Percentiles rank a stretch among this genome's conserved stretches.
These are phyloP conservation scores for Eolophus roseicapilla DNA, from an alignment of 2,113 vertebrate species.

Conservation along the genomic window DNA sequence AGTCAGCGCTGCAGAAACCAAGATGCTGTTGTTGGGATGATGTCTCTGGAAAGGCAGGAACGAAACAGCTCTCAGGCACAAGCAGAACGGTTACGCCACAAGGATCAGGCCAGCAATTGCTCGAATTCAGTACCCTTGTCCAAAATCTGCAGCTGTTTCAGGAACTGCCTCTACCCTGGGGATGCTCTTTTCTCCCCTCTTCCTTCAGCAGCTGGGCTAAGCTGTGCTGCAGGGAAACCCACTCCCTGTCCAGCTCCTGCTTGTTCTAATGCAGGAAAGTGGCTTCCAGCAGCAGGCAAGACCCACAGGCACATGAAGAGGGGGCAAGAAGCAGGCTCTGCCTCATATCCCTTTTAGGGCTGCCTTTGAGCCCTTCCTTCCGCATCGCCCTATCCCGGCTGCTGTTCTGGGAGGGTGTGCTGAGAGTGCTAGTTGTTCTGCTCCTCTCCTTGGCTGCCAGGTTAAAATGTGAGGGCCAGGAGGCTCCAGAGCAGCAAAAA, in stretches of 20 bases:
- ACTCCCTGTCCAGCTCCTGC: neutral
- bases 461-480: neutral
- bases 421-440: neutral
- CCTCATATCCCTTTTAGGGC: neutral
- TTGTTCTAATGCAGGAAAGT: neutral
- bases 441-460: neutral
- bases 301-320: rapidly evolving
- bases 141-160: conserved; percentile 13
- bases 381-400: neutral
- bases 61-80: neutral
- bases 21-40: neutral
- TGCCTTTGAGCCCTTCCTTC: neutral
- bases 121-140: neutral
- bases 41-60: neutral
- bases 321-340: neutral
- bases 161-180: neutral
- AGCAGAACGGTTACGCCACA: neutral
- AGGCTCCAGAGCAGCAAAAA: neutral
- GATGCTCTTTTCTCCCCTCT: neutral
- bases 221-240: conserved; percentile 30
- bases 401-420: neutral
- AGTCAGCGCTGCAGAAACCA: neutral
- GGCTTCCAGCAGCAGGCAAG: neutral
- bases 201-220: neutral
- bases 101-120: neutral